Conservation (phyloP, 2,113 vertebrate genomes). For the Thamnophis sirtalis region DNA sequence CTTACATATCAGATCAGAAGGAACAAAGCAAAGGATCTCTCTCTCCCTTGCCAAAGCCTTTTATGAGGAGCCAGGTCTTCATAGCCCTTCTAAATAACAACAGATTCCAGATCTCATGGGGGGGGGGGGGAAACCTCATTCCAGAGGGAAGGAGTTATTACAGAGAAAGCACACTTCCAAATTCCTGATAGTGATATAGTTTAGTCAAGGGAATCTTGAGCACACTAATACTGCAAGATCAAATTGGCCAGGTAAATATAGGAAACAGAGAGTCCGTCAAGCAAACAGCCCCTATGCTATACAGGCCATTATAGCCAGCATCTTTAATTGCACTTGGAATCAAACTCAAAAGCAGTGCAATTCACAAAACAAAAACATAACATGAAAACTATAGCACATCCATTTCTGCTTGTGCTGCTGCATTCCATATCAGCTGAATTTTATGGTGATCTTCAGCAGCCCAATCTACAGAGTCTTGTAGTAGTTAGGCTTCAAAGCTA, state of each 20-base stretch:
- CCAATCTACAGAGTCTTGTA: not conserved
- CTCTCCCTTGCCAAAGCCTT: not conserved
- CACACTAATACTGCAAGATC: not conserved
- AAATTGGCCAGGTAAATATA: not conserved
- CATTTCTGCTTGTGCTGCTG: not conserved
- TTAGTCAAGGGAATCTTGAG: not conserved
- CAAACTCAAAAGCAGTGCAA: not conserved
- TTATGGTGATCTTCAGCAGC: not conserved
- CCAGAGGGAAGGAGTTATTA: not conserved
- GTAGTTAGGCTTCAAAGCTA: not conserved
- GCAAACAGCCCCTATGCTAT: not conserved
- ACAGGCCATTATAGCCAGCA: not conserved
- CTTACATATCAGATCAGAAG: not conserved
- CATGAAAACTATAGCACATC: not conserved
- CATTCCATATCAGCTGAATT: not conserved
- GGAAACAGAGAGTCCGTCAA: not conserved
- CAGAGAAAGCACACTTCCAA: not conserved
- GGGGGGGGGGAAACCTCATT: not conserved
- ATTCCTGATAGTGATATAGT: not conserved
- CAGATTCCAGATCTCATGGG: not conserved
- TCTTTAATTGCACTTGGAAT: not conserved
- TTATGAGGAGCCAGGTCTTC: not conserved
- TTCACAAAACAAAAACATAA: not conserved
- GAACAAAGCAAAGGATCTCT: not conserved
- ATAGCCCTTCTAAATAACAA: not conserved